Evolutionary conservation across 2,888 invertebrate species (phyloP).

Genomic region (Latheticus oryzae): DNA sequence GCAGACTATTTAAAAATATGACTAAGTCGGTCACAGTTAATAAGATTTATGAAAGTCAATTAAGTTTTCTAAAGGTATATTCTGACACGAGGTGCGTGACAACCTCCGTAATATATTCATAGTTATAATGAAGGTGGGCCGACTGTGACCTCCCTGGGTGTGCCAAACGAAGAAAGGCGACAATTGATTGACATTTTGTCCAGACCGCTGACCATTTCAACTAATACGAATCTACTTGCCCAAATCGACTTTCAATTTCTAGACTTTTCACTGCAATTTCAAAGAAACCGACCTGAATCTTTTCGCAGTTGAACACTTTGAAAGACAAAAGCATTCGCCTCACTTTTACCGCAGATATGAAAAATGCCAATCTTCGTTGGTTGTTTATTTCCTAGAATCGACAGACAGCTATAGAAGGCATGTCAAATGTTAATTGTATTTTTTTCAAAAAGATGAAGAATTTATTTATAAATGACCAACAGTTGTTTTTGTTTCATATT

Average conservation of each 20-base stretch:
- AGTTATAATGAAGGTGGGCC: constrained; percentile 48
- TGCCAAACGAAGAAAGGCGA: constrained; percentile 54
- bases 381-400: not conserved
- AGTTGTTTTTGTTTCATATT: no score
- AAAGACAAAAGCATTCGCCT: not conserved
- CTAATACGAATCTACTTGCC: constrained; percentile 14
- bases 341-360: no score
- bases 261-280: constrained; percentile 9
- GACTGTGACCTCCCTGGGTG: constrained; percentile 54
- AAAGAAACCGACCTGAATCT: constrained; percentile 9
- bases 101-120: constrained; percentile 48
- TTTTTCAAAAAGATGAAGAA: no score
- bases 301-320: not conserved
- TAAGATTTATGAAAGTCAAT: constrained; percentile 55
- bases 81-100: constrained; percentile 47
- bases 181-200: constrained; percentile 58
- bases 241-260: constrained; percentile 22
- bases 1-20: constrained; percentile 44
- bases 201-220: constrained; percentile 37
- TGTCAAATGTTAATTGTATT: no score
- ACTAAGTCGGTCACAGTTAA: constrained; percentile 54
- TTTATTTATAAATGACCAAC: no score
- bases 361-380: constrained; percentile 10
- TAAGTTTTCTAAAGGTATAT: constrained; percentile 46
- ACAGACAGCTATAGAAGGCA: not conserved